These are phyloP conservation scores for Sebastes minor DNA, from an alignment of 2,797 vertebrate genomes.

Conservation along the genomic window DNA sequence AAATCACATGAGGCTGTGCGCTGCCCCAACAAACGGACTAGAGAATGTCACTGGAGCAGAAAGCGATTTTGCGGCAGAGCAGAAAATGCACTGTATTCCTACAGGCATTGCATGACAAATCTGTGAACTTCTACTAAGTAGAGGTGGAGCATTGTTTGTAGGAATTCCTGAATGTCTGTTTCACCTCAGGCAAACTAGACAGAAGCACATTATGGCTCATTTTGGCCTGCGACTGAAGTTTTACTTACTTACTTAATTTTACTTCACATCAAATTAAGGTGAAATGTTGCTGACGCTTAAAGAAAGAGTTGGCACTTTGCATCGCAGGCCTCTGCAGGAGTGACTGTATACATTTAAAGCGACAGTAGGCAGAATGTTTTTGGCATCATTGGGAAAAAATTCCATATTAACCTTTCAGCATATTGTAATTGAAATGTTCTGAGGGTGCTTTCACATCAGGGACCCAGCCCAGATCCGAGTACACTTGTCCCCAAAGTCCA, in stretches of 20 bases:
- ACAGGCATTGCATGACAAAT: slow-evolving; percentile 77
- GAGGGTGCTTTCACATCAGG: neutral
- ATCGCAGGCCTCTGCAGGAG: neutral
- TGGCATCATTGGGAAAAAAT: too few relatives aligned
- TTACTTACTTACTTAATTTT: neutral
- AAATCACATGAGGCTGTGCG: slow-evolving; percentile 66
- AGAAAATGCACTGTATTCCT: slow-evolving; percentile 79
- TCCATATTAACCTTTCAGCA: too few relatives aligned
- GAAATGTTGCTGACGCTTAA: slow-evolving; percentile 20
- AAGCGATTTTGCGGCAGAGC: slow-evolving; percentile 70
- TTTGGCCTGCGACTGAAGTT: slow-evolving; percentile 31
- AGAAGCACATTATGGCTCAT: slow-evolving; percentile 12
- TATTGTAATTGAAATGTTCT: too few relatives aligned
- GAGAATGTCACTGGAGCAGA: slow-evolving; percentile 68
- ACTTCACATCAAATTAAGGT: slow-evolving; percentile 28
- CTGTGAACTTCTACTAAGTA: slow-evolving; percentile 69
- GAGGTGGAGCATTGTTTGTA: slow-evolving; percentile 65
- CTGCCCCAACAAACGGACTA: slow-evolving; percentile 59
- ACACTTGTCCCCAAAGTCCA: too few relatives aligned
- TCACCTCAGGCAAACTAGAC: slow-evolving; percentile 32
- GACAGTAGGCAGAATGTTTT: too few relatives aligned
- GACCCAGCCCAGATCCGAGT: too few relatives aligned
- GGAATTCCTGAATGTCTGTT: slow-evolving; percentile 71
- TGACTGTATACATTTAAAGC: neutral
- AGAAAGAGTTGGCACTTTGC: neutral